Evolutionary conservation across 2,888 invertebrate species (phyloP).

Genomic region (Drosophila neutralis): DNA sequence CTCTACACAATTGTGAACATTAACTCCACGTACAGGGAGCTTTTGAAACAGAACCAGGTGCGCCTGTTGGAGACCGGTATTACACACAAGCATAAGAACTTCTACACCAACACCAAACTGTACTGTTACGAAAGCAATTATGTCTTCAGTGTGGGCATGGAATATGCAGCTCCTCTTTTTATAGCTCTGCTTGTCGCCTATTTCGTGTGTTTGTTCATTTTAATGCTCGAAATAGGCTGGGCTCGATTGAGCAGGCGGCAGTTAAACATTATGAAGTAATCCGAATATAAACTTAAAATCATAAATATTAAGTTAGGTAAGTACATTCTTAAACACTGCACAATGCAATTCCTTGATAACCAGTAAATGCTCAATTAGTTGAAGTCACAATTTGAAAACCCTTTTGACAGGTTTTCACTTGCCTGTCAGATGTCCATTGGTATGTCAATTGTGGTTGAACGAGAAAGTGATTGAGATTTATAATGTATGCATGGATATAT

Average conservation of each 20-base stretch:
- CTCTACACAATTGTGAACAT: conserved; percentile 64
- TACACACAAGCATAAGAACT: conserved; percentile 60
- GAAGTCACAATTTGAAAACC: not conserved
- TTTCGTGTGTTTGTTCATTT: conserved; percentile 46
- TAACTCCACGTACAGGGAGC: conserved; percentile 81
- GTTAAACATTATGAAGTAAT: not conserved
- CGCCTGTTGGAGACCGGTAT: conserved; percentile 78
- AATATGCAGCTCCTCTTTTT: conserved; percentile 81
- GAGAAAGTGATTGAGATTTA: conserved; percentile 4
- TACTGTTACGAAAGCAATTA: conserved; percentile 73
- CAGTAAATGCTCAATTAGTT: conserved; percentile 26
- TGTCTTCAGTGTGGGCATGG: conserved; percentile 80
- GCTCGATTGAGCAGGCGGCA: conserved; percentile 15
- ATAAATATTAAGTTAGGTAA: conserved; percentile 18
- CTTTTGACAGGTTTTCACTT: conserved; percentile 12
- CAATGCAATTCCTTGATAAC: not conserved
- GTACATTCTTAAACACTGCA: not conserved
- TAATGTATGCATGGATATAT: not conserved
- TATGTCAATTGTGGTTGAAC: conserved; percentile 7
- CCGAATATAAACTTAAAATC: not conserved
- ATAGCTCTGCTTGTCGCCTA: conserved; percentile 63
- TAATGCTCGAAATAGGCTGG: conserved; percentile 68
- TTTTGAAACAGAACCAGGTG: conserved; percentile 71
- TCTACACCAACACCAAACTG: conserved; percentile 70
- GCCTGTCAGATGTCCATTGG: conserved; percentile 14